These are phyloP conservation scores for Acromyrmex echinatior DNA, from an alignment of 1,140 invertebrate species.

Conservation along the genomic window DNA sequence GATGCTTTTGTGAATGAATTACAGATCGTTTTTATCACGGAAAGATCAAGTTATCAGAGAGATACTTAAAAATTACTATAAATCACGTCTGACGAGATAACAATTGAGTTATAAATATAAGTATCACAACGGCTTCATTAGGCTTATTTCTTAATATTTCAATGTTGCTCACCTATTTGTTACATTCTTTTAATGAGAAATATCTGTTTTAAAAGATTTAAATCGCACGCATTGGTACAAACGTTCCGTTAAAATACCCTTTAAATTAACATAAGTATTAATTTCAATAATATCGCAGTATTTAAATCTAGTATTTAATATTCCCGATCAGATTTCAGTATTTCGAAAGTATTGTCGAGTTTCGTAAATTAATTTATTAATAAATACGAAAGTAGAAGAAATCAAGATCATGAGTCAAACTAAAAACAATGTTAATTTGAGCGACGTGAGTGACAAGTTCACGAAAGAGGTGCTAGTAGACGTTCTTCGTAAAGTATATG, in stretches of 20 bases:
- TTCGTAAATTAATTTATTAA: not conserved
- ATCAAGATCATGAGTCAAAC: constrained; percentile 67
- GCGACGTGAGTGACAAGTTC: constrained; percentile 81
- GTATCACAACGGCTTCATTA: not conserved
- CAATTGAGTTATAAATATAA: not conserved
- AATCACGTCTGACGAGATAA: not conserved
- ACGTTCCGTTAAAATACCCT: not conserved
- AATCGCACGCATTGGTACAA: no score
- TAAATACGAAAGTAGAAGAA: not conserved
- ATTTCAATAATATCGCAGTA: not conserved
- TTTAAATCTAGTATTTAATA: not conserved
- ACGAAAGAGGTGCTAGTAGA: constrained; percentile 84
- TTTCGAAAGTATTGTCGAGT: not conserved
- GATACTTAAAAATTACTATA: not conserved
- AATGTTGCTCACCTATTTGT: not conserved
- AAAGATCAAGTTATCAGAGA: not conserved
- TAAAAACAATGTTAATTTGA: constrained; percentile 61
- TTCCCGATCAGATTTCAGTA: not conserved
- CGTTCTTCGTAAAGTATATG: constrained; percentile 81
- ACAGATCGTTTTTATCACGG: not conserved
- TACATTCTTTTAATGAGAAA: not conserved
- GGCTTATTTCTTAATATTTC: not conserved
- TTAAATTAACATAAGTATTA: not conserved
- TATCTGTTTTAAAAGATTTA: not conserved
- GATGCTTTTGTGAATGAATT: not conserved